Conservation (phyloP, 2,797 vertebrate genomes). For the Manis crassicaudata region DNA sequence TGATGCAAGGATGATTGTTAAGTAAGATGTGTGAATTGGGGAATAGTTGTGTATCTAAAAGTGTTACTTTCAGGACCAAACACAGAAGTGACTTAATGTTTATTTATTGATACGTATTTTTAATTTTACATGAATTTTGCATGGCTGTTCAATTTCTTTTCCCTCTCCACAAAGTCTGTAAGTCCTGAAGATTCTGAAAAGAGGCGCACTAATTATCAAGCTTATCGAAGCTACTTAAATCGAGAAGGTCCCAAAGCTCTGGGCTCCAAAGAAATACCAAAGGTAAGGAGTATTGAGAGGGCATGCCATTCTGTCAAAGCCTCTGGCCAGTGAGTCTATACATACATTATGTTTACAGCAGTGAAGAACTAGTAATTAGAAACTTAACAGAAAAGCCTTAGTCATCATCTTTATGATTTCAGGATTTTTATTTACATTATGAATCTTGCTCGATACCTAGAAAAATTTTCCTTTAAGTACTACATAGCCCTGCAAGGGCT, state of each 20-base stretch:
- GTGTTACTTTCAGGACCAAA: not conserved
- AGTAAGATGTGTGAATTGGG: not conserved
- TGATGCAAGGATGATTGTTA: not conserved
- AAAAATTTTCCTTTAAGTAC: not conserved
- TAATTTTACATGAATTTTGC: constrained; percentile 29
- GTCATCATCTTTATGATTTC: not conserved
- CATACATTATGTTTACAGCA: not conserved
- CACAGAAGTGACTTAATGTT: not conserved
- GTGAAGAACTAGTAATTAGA: not conserved
- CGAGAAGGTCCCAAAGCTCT: constrained; percentile 97
- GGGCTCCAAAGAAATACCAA: constrained; percentile 96
- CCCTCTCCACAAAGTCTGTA: constrained; percentile 79
- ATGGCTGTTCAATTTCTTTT: not conserved
- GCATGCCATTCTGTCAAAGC: fast-evolving
- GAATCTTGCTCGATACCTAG: not conserved
- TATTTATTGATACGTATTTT: not conserved
- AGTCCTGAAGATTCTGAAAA: constrained; percentile 96
- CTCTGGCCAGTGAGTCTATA: too few species aligned
- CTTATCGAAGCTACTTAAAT: constrained; percentile 95
- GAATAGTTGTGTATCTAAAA: not conserved
- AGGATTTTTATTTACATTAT: not conserved
- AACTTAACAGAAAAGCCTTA: not conserved
- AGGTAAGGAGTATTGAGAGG: constrained; percentile 82
- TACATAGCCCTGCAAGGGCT: not conserved
- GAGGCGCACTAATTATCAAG: constrained; percentile 91